Evolutionary conservation across 1,140 invertebrate genomes (phyloP).

Genomic region (Drosophila micromelanica): DNA sequence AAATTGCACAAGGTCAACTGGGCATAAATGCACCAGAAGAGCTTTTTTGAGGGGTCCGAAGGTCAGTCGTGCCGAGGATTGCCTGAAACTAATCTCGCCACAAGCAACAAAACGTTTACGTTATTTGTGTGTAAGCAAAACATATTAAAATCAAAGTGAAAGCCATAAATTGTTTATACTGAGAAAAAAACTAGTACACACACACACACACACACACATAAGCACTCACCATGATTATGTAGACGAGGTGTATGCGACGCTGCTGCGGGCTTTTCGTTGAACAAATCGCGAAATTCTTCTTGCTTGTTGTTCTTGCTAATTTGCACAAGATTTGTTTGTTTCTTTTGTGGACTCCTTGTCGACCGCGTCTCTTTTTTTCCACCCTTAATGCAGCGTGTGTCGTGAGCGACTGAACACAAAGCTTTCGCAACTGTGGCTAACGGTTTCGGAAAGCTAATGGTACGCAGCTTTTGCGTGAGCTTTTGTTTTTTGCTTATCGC

Average conservation of each 20-base stretch:
- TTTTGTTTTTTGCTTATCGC: conserved; percentile 18
- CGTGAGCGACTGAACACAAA: conserved; percentile 68
- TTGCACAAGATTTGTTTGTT: conserved; percentile 16
- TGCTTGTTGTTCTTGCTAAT: conserved; percentile 17
- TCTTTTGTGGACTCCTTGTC: conserved; percentile 28
- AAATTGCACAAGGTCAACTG: conserved; percentile 36
- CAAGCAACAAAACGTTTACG: neutral
- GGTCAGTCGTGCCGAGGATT: conserved; percentile 13
- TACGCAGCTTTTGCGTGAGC: conserved; percentile 49
- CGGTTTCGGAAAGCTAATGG: conserved; percentile 67
- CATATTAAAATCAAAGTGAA: conserved; percentile 42
- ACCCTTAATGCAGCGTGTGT: conserved; percentile 65
- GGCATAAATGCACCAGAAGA: neutral
- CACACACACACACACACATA: conserved; percentile 19
- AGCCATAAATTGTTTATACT: conserved; percentile 37
- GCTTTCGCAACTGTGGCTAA: conserved; percentile 65
- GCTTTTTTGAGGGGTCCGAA: conserved; percentile 6
- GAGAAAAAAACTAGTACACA: conserved; percentile 56
- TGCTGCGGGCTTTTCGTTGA: conserved; percentile 48
- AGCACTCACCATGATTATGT: conserved; percentile 75
- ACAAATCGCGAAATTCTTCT: conserved; percentile 59
- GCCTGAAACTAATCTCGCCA: conserved; percentile 10
- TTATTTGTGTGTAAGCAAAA: neutral
- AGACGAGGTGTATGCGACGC: conserved; percentile 64
- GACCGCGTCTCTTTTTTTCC: conserved; percentile 37